Evolutionary conservation across 2,888 invertebrate genomes (phyloP), one percentile per base, ranked within the genome.

Genomic region (Orthosia cruda): DNA sequence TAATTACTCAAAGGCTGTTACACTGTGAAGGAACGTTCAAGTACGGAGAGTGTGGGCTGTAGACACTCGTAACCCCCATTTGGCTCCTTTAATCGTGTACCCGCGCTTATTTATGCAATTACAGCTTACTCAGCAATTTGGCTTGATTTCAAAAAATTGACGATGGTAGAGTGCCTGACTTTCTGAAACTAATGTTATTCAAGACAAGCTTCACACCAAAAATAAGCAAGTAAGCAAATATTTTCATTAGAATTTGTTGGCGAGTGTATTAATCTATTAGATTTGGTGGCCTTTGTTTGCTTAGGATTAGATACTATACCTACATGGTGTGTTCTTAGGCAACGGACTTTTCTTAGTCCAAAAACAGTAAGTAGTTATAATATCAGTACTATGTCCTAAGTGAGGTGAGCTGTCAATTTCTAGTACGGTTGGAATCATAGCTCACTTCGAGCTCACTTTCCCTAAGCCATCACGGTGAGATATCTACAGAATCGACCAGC

Each of bases 91-190:
- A 92, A 93, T 91, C 91, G 87, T 89, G 87, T 87, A 84, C 89
- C 84, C 80, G 85, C 87, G 85, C 87, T 92, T 93, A 92, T 93
- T 93, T 92, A 93, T 92, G 90, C 91, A 93, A 93, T 93, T 92
- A 93, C 88, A 85, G 83, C 87, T 89, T 88, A 85, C 89, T 89
- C 88, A 85, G 87, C 85, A 82, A 87, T 86, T 90, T 91, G 90
- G 89, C 91, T 88, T 81, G 85, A 86, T 89, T 90, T 90, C 88
- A 90, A 89, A 89, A 90, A 90, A 90, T 68, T 87, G 89, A 86
- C 88, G 87, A 84, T 78, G 66, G 55, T 45, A 84, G 74, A 72
- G 84, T 59, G 73, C 64, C 67, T 50, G 71, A 72, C 70, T 77
- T 81, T 61, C 85, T 79, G 83, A 85, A 81, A 40, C 9, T 40